Conservation (phyloP, 2,797 vertebrate genomes). For the Scleropages formosus region DNA sequence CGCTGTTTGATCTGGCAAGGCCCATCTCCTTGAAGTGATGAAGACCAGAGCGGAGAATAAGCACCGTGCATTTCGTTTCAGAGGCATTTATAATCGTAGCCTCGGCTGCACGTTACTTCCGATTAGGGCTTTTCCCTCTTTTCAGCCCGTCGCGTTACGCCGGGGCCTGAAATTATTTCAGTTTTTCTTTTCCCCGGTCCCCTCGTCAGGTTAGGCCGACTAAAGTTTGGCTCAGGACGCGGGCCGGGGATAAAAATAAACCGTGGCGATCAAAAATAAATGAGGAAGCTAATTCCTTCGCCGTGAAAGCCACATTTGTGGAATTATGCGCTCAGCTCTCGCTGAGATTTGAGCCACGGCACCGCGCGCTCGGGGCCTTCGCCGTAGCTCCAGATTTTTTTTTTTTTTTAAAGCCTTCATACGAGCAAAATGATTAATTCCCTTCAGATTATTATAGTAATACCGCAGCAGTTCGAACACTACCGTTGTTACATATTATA, state of each 20-base stretch:
- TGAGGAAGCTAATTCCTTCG: constrained; percentile 43
- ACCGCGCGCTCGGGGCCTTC: background rate
- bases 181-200: constrained; percentile 13
- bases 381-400: background rate
- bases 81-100: constrained; percentile 11
- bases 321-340: constrained; percentile 5
- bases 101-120: constrained; percentile 5
- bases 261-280: constrained; percentile 45
- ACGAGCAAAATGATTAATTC: too few species aligned
- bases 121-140: constrained; percentile 7
- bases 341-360: background rate
- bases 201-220: constrained; percentile 29
- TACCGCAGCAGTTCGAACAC: too few species aligned
- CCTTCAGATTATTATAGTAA: too few species aligned
- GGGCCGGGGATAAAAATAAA: constrained; percentile 46
- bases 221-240: constrained; percentile 35
- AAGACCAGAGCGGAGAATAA: constrained; percentile 9
- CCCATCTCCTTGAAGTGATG: background rate
- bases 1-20: background rate
- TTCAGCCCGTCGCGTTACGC: background rate
- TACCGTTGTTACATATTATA: too few species aligned
- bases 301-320: constrained; percentile 37
- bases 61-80: background rate
- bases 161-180: constrained; percentile 14
- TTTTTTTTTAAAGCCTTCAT: too few species aligned